phyloP scores from a whole-genome alignment of 2,888 invertebrate species.

The Metellina segmentata region DNA sequence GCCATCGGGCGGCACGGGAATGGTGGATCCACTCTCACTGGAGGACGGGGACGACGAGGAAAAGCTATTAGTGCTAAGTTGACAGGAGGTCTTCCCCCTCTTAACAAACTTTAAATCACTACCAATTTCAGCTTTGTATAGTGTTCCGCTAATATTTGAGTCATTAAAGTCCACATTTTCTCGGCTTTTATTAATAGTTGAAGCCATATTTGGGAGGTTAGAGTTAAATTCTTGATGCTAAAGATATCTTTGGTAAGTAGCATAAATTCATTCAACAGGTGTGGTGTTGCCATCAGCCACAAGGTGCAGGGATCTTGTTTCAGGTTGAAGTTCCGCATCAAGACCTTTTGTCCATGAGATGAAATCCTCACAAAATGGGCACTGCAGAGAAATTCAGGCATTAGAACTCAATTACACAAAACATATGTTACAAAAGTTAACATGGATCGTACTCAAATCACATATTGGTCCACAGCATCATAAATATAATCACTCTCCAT shows the following conservation, averaged over 20 bases:
- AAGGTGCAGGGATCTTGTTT: slow-evolving; percentile 55
- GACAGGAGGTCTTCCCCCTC: slow-evolving; percentile 14
- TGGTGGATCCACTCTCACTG: not conserved
- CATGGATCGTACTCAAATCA: not conserved
- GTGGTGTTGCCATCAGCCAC: slow-evolving; percentile 77
- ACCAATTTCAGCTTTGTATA: slow-evolving; percentile 48
- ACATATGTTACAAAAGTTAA: not conserved
- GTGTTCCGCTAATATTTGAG: slow-evolving; percentile 68
- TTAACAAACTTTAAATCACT: slow-evolving; percentile 27
- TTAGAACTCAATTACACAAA: not conserved
- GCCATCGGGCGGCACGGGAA: slow-evolving; percentile 86
- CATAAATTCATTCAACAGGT: slow-evolving; percentile 55
- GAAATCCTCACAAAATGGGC: slow-evolving; percentile 22
- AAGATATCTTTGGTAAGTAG: slow-evolving; percentile 67
- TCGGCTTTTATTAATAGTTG: slow-evolving; percentile 67
- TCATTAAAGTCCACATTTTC: slow-evolving; percentile 74
- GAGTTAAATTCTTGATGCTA: slow-evolving; percentile 66
- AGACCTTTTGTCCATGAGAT: slow-evolving; percentile 75
- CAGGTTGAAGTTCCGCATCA: slow-evolving; percentile 76
- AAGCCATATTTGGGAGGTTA: slow-evolving; percentile 67
- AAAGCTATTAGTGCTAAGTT: slow-evolving; percentile 55
- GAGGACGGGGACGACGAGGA: slow-evolving; percentile 53
- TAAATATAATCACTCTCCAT: too few relatives aligned
- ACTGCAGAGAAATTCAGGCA: slow-evolving; percentile 23
- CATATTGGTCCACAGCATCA: too few relatives aligned